Evolutionary conservation across 2,113 vertebrate species (phyloP).

Genomic region (Equus quagga): DNA sequence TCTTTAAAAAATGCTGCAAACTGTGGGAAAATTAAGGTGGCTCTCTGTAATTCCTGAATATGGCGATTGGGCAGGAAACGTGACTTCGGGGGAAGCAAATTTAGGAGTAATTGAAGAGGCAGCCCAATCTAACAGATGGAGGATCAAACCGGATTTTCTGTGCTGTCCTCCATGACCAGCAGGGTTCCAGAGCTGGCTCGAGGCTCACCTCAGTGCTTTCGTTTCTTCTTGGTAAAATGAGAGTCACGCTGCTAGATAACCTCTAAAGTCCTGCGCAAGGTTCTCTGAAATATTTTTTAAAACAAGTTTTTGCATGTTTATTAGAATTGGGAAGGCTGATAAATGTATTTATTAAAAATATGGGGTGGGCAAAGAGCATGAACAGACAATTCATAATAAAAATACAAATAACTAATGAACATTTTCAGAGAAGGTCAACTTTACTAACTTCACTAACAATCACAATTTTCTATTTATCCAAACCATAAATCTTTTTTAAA

Average conservation of each 20-base stretch:
- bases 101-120: neutral
- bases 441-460: neutral
- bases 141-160: slow-evolving; percentile 1
- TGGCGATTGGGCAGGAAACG: neutral
- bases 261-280: neutral
- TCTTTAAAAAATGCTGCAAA: slow-evolving; percentile 23
- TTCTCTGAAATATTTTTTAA: slow-evolving; percentile 7
- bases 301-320: neutral
- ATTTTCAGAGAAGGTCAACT: neutral
- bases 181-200: neutral
- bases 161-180: neutral
- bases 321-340: neutral
- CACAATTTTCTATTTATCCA: neutral
- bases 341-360: slow-evolving; percentile 1
- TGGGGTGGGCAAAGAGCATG: neutral
- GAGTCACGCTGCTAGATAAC: neutral
- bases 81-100: neutral
- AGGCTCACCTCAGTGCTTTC: neutral
- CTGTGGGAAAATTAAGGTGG: slow-evolving; percentile 40
- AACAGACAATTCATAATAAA: neutral
- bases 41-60: slow-evolving; percentile 13
- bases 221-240: neutral
- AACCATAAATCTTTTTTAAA: neutral
- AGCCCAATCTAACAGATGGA: neutral
- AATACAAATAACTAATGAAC: neutral